These are phyloP conservation scores for Callopanchax toddi DNA, from an alignment of 2,113 vertebrate species.

Conservation along the genomic window DNA sequence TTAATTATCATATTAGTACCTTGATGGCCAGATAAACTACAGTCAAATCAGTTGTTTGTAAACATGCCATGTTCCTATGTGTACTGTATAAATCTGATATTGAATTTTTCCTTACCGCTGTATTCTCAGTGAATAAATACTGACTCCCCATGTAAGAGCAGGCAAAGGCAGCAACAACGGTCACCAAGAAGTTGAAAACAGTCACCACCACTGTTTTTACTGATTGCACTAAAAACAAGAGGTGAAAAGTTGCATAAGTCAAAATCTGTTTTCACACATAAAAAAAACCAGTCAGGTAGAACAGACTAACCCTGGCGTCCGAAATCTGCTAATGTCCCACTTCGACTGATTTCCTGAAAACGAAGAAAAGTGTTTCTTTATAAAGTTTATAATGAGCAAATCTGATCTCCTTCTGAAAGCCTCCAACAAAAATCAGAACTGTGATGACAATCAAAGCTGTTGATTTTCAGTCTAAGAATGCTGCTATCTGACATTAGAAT, in stretches of 20 bases:
- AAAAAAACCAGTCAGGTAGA: not conserved
- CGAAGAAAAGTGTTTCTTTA: not conserved
- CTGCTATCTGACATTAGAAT: no score
- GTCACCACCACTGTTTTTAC: slow-evolving; percentile 88
- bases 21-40: no score
- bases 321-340: slow-evolving; percentile 84
- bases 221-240: slow-evolving; percentile 82
- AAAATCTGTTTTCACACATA: not conserved
- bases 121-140: slow-evolving; percentile 88
- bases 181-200: slow-evolving; percentile 95
- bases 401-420: no score
- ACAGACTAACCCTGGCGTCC: slow-evolving; percentile 86
- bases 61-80: not conserved
- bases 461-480: no score
- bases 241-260: not conserved
- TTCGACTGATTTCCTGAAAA: slow-evolving; percentile 76
- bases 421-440: no score
- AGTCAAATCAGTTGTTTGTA: not conserved
- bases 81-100: not conserved
- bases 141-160: slow-evolving; percentile 95
- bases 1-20: no score
- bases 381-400: no score
- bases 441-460: no score
- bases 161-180: slow-evolving; percentile 88
- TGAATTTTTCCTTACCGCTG: slow-evolving; percentile 81